A percentile compares a stretch with the other conserved stretches of the same genome.
Evolutionary conservation across 2,113 vertebrate genomes (phyloP).

Genomic region (Oreochromis tanganicae): DNA sequence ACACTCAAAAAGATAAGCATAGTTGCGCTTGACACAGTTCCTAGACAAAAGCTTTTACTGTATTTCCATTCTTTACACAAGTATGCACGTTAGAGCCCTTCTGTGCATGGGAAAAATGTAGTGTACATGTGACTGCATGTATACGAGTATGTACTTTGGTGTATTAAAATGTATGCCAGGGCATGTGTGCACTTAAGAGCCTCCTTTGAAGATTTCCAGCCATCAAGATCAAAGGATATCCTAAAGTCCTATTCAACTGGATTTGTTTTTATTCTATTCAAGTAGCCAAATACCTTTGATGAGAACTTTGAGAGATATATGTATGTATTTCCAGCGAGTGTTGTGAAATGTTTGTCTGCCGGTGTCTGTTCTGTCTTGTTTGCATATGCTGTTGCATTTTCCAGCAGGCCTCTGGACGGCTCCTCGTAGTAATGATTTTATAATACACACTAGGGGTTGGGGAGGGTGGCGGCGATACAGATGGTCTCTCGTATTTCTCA

Average conservation of each 20-base stretch:
- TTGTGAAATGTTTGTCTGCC: constrained; percentile 11
- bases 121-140: not conserved
- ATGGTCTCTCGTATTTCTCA: constrained; percentile 57
- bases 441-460: constrained; percentile 32
- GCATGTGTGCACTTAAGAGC: not conserved
- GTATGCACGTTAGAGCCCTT: not conserved
- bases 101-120: not conserved
- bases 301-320: not conserved
- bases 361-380: not conserved
- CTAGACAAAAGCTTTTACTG: not conserved
- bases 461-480: constrained; percentile 25
- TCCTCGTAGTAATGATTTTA: constrained; percentile 58
- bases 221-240: not conserved
- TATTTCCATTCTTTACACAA: not conserved
- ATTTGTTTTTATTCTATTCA: constrained; percentile 11
- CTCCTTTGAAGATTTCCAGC: not conserved
- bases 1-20: constrained; percentile 31
- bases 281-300: not conserved
- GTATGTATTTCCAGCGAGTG: not conserved
- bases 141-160: not conserved
- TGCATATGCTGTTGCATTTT: constrained; percentile 19
- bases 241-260: not conserved
- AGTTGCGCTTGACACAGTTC: constrained; percentile 2
- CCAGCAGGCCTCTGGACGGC: constrained; percentile 21
- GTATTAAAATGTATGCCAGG: not conserved